Evolutionary conservation across 2,113 vertebrate genomes (phyloP).

Genomic region (Lamprotornis superbus): DNA sequence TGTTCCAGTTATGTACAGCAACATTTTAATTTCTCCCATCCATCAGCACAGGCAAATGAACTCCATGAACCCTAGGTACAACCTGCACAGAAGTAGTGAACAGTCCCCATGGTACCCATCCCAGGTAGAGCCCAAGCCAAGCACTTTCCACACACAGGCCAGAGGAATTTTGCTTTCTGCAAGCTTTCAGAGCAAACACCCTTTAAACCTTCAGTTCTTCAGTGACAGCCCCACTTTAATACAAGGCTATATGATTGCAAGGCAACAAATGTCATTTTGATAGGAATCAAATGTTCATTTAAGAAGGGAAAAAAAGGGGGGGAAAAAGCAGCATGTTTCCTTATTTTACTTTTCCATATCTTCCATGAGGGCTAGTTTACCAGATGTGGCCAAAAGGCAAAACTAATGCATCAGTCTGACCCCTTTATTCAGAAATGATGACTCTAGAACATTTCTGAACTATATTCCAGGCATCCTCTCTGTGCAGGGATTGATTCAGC

Average conservation of each 20-base stretch:
- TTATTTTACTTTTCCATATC: not conserved
- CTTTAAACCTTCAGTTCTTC: not conserved
- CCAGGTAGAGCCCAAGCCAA: not conserved
- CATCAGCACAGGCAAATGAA: not conserved
- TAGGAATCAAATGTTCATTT: constrained; percentile 9
- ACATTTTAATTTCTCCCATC: not conserved
- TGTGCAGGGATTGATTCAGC: not conserved
- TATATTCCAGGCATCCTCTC: not conserved
- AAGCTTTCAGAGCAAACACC: not conserved
- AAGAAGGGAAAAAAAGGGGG: not conserved
- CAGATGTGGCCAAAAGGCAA: not conserved
- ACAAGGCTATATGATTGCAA: not conserved
- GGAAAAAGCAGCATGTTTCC: rapidly evolving
- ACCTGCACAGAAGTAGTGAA: not conserved
- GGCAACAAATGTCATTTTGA: constrained; percentile 3
- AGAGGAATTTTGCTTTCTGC: not conserved
- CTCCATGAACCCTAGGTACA: not conserved
- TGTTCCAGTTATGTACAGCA: not conserved
- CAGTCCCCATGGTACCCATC: not conserved
- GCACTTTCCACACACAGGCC: not conserved
- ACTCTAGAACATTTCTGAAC: not conserved
- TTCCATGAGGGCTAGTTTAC: not conserved
- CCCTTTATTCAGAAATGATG: not conserved
- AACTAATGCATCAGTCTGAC: not conserved
- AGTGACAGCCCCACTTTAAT: not conserved